A percentile compares a stretch with the other conserved stretches of the same genome.
Evolutionary conservation across 1,140 invertebrate genomes (phyloP).

Genomic region (Papilio helenus): DNA sequence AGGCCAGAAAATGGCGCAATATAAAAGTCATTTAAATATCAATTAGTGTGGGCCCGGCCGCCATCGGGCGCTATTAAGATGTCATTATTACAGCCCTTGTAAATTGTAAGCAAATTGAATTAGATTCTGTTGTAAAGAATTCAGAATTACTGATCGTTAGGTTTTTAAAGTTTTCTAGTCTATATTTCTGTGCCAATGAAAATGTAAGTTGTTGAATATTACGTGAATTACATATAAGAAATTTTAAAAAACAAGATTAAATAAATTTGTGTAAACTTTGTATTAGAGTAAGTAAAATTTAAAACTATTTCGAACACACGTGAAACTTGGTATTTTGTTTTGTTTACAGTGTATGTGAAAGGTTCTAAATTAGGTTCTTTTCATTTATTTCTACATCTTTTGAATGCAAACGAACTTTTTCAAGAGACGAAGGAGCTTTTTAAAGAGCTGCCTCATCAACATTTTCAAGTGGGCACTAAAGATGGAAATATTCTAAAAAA

Average conservation of each 20-base stretch:
- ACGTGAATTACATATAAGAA: too few relatives aligned
- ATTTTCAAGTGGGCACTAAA: slow-evolving; percentile 27
- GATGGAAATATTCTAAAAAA: slow-evolving; percentile 27
- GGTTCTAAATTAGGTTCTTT: slow-evolving; percentile 7
- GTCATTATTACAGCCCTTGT: slow-evolving; percentile 16
- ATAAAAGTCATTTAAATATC: slow-evolving; percentile 25
- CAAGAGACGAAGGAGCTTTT: slow-evolving; percentile 20
- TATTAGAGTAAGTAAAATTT: neutral
- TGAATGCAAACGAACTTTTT: slow-evolving; percentile 29
- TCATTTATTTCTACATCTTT: slow-evolving; percentile 17
- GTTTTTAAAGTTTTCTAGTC: neutral
- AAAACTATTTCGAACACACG: neutral
- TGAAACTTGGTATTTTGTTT: neutral
- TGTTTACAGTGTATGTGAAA: neutral
- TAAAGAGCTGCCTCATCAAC: slow-evolving; percentile 32
- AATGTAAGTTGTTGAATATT: neutral
- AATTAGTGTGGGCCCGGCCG: neutral
- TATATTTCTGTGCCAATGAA: neutral
- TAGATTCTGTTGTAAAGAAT: slow-evolving; percentile 7
- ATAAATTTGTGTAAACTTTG: neutral
- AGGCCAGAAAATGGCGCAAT: slow-evolving; percentile 20
- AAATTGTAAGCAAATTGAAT: slow-evolving; percentile 22
- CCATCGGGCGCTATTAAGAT: slow-evolving; percentile 22
- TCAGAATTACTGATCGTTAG: neutral
- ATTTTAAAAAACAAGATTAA: too few relatives aligned